Evolutionary conservation across 2,113 vertebrate genomes (phyloP).

Genomic region (Pycnonotus jocosus): DNA sequence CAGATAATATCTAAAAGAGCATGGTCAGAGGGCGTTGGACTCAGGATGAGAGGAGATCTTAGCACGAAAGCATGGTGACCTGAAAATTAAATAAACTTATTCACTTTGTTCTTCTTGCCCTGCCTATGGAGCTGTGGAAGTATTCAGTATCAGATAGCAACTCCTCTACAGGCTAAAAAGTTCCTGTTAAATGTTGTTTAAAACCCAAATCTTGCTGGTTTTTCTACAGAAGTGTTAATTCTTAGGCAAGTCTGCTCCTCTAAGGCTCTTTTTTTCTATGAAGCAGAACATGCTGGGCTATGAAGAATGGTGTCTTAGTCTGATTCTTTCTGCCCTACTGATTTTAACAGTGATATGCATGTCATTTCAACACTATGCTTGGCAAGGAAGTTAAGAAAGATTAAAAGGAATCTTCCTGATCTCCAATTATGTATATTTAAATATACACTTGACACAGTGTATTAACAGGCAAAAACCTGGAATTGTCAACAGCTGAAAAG

Average conservation of each 20-base stretch:
- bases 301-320: background rate
- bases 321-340: background rate
- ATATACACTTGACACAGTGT: background rate
- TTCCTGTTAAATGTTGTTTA: background rate
- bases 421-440: background rate
- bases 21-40: background rate
- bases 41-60: background rate
- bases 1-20: background rate
- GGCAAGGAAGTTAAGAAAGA: background rate
- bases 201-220: background rate
- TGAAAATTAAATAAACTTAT: constrained; percentile 20
- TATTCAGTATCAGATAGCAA: background rate
- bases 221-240: background rate
- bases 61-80: background rate
- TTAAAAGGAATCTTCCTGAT: background rate
- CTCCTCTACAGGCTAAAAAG: background rate
- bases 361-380: background rate
- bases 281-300: background rate
- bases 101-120: background rate
- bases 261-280: background rate
- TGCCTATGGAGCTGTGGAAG: background rate
- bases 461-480: background rate
- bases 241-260: background rate
- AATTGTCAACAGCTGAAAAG: background rate
- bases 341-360: background rate